Evolutionary conservation across 2,888 invertebrate genomes (phyloP).

Genomic region (Meiosimyza platycephala): DNA sequence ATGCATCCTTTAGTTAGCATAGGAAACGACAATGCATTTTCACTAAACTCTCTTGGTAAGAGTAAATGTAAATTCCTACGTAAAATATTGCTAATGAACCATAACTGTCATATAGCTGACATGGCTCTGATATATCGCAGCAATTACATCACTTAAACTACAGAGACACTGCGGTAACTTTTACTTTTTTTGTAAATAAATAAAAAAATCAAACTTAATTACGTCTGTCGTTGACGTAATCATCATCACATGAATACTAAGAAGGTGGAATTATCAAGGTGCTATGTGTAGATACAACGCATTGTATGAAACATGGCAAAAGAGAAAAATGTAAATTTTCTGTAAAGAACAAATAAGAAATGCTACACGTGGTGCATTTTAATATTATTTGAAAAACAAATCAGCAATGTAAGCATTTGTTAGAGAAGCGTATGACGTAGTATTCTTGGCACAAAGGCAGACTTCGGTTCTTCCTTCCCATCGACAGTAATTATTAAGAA

Average conservation of each 20-base stretch:
- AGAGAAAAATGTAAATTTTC: no score
- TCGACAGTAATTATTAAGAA: no score
- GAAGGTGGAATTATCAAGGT: no score
- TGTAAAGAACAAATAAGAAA: not conserved
- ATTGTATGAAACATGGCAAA: no score
- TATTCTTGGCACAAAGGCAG: no score
- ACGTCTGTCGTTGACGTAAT: not conserved
- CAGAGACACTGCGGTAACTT: constrained; percentile 3
- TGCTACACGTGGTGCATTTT: constrained; percentile 26
- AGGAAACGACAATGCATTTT: not conserved
- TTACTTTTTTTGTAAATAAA: constrained; percentile 14
- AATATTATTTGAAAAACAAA: constrained; percentile 17
- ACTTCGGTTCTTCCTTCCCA: no score
- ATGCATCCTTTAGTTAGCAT: not conserved
- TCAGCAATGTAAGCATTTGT: not conserved
- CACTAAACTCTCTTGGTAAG: not conserved
- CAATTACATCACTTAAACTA: constrained; percentile 15
- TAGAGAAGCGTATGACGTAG: no score
- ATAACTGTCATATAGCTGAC: constrained; percentile 14
- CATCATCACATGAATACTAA: not conserved
- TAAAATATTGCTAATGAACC: not conserved
- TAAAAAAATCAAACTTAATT: constrained; percentile 9
- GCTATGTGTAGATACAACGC: no score
- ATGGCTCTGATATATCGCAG: constrained; percentile 18
- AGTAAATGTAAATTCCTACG: not conserved